Conservation (phyloP, 2,888 invertebrate species). For the Furcula furcula region DNA sequence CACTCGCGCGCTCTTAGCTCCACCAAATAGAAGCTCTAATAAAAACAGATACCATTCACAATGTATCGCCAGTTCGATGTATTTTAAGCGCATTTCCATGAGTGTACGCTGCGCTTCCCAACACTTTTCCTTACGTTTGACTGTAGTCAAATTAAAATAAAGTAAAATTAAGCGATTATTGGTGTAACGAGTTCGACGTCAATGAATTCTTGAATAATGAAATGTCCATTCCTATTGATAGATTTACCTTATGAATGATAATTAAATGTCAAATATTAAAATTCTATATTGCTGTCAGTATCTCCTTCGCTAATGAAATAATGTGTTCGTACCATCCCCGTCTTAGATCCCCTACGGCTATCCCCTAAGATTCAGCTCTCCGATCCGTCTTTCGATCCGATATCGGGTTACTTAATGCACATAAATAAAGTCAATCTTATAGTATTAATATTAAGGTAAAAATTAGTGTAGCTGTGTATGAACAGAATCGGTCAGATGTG, state of each 20-base stretch:
- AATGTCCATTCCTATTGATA: slow-evolving; percentile 62
- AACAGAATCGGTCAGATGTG: slow-evolving; percentile 55
- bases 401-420: slow-evolving; percentile 51
- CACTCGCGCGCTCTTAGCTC: slow-evolving; percentile 10
- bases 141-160: slow-evolving; percentile 45
- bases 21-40: slow-evolving; percentile 18
- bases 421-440: slow-evolving; percentile 61
- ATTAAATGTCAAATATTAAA: slow-evolving; percentile 31
- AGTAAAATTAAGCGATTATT: slow-evolving; percentile 43
- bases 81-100: slow-evolving; percentile 13
- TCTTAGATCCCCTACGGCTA: slow-evolving; percentile 34
- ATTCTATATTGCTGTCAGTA: slow-evolving; percentile 57
- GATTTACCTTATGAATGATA: slow-evolving; percentile 39
- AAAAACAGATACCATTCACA: slow-evolving; percentile 20
- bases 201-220: slow-evolving; percentile 44
- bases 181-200: slow-evolving; percentile 47
- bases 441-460: slow-evolving; percentile 55
- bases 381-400: slow-evolving; percentile 35
- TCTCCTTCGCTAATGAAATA: slow-evolving; percentile 52
- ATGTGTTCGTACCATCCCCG: slow-evolving; percentile 53
- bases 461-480: slow-evolving; percentile 51
- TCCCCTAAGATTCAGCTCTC: slow-evolving; percentile 30
- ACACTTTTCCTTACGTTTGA: slow-evolving; percentile 21
- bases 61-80: slow-evolving; percentile 9
- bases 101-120: slow-evolving; percentile 18